Evolutionary conservation across 2,888 invertebrate genomes (phyloP), one percentile per base, ranked within the genome.

Genomic region (Apeira syringaria): DNA sequence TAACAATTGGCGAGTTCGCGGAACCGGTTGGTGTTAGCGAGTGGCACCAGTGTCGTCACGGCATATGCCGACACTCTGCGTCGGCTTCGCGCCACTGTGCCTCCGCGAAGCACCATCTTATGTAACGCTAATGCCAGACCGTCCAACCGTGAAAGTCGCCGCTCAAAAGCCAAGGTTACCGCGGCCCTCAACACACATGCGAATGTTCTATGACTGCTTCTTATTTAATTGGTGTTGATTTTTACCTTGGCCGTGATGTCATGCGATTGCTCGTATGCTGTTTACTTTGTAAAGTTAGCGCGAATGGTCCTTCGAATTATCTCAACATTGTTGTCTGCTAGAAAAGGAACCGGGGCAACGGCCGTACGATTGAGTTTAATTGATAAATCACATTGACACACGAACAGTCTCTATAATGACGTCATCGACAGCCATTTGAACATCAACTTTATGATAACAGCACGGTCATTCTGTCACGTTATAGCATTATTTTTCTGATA

Each of bases 131-230:
- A 85, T 73, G 54, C 59, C 59, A 81, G 75, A 68, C 83, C 79
- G 84, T 82, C 87, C 87, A 88, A 89, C 88, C 89, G 88, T 89
- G 89, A 89, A 89, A 89, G 89, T 88, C 80, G 75, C 81, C 83
- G 80, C 81, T 87, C 86, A 87, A 88, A 87, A 87, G 86, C 88
- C 89, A 89, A 89, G 89, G 89, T 88, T 86, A 86, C 65, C 76
- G 67, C 68, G 84, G 79, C 87, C 84, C 78, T 83, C 83, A 76
- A 69, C 73, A 66, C 79, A 78, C 76, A 84, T 80, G 85, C 85
- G 76, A 84, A 81, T 75, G 76, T 72, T 79, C 79, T 75, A 79
- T 68, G 72, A 72, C 67, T 67, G 70, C 72, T 72, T 74, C 74
- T 71, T 61, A 57, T 72, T 69, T 73, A 74, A 74, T 73, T 74